Conservation (phyloP, 2,113 vertebrate genomes). For the Tylochromis polylepis region DNA sequence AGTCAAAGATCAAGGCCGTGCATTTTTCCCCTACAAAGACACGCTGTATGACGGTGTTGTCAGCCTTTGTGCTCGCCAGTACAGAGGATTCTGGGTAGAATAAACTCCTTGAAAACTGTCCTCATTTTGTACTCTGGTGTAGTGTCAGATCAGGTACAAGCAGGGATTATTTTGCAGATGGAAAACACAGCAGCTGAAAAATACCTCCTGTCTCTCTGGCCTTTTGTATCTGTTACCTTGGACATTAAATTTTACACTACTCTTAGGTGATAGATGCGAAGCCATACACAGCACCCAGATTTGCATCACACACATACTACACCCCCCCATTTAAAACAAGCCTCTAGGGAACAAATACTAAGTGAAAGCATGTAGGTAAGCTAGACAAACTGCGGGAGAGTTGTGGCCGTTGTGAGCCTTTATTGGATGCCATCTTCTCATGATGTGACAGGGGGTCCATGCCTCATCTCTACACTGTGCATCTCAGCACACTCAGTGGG, state of each 20-base stretch:
- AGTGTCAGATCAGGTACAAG: neutral
- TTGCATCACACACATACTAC: constrained; percentile 8
- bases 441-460: constrained; percentile 72
- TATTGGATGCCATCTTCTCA: constrained; percentile 57
- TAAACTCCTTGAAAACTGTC: constrained; percentile 11
- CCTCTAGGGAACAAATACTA: constrained; percentile 57
- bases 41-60: neutral
- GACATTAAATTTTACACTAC: neutral
- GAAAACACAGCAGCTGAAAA: neutral
- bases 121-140: neutral
- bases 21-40: neutral
- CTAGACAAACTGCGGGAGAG: constrained; percentile 39
- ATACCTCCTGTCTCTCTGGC: neutral
- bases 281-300: constrained; percentile 1
- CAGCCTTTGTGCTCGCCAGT: neutral
- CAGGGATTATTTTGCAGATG: neutral
- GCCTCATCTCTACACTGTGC: constrained; percentile 55
- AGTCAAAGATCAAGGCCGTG: constrained; percentile 21
- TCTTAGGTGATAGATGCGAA: neutral
- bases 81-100: constrained; percentile 1
- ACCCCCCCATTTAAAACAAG: constrained; percentile 14
- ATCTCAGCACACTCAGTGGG: constrained; percentile 61
- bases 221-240: neutral
- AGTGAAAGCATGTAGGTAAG: constrained; percentile 60
- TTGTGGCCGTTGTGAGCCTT: constrained; percentile 53